Evolutionary conservation across 1,140 invertebrate genomes (phyloP).

Genomic region (Lordiphosa collinella): DNA sequence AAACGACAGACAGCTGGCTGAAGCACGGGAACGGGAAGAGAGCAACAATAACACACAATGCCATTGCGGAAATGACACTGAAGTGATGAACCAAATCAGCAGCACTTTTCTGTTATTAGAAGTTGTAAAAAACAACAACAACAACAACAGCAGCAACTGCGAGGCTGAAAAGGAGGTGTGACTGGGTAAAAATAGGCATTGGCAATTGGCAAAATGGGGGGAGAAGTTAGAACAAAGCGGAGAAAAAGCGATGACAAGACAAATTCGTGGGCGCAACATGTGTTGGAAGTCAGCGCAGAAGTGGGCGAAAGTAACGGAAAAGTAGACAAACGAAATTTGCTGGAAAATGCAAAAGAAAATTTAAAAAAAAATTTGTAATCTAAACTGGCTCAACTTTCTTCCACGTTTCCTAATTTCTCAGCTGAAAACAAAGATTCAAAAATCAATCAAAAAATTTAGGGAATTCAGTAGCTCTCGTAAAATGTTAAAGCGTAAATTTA

Average conservation of each 20-base stretch:
- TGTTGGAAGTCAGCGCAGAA: conserved; percentile 3
- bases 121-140: conserved; percentile 51
- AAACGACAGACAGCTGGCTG: conserved; percentile 57
- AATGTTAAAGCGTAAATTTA: no score
- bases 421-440: no score
- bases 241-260: conserved; percentile 44
- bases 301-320: no score
- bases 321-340: no score
- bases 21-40: background rate
- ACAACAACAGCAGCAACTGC: background rate
- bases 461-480: no score
- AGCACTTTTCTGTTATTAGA: conserved; percentile 73
- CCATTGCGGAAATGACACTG: conserved; percentile 58
- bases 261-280: conserved; percentile 55
- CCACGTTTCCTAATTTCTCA: no score
- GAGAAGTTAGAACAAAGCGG: background rate
- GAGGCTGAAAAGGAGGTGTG: conserved; percentile 6
- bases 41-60: conserved; percentile 29
- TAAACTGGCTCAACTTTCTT: no score
- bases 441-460: no score
- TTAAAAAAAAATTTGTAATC: no score
- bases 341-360: no score
- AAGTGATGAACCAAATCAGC: conserved; percentile 73
- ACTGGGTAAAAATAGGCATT: conserved; percentile 12
- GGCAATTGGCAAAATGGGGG: background rate